Conservation (phyloP, 2,797 vertebrate species). For the Artibeus lituratus region DNA sequence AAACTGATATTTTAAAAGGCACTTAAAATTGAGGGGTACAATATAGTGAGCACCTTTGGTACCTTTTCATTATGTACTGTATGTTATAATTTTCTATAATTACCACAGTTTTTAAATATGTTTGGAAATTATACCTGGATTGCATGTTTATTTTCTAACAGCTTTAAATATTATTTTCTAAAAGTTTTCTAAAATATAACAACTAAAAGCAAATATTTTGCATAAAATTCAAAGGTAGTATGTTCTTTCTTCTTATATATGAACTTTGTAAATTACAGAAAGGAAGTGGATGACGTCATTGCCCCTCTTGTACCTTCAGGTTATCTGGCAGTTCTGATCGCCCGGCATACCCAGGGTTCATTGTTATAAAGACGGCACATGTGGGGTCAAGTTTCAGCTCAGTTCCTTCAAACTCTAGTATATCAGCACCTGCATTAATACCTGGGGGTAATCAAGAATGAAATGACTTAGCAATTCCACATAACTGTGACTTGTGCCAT, state of each 20-base stretch:
- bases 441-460: constrained; percentile 79
- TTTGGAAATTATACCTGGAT: background rate
- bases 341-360: constrained; percentile 96
- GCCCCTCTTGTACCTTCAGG: constrained; percentile 86
- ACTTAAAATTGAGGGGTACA: background rate
- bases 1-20: background rate
- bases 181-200: constrained; percentile 30
- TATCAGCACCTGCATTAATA: constrained; percentile 85
- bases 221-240: background rate
- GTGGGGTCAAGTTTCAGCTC: constrained; percentile 91
- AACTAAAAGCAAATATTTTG: background rate
- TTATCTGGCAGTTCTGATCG: constrained; percentile 94
- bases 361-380: constrained; percentile 94
- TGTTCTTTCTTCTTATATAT: background rate
- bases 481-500: background rate
- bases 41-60: background rate
- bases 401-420: constrained; percentile 91
- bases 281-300: background rate
- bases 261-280: background rate
- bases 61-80: background rate
- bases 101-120: background rate
- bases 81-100: constrained; percentile 32
- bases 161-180: constrained; percentile 13
- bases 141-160: constrained; percentile 8
- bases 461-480: background rate